Base-by-base conservation (phyloP, 2,888 invertebrate genomes). In the Agrochola lota region DNA sequence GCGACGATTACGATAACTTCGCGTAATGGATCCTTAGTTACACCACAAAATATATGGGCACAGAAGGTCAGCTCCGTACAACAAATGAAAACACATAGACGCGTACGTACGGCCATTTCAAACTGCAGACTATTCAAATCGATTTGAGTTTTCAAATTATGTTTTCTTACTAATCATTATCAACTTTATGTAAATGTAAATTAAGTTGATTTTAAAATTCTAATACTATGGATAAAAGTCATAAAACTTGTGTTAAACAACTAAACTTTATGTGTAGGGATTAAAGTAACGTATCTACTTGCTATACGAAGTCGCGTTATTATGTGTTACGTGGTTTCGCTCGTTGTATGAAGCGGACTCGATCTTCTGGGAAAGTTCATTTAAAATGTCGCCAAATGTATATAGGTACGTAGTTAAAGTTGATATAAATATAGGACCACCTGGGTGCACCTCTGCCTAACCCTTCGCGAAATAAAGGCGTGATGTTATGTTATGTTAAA, bases 1-100 rank as follows among this genome's bases (percentile, higher is more conserved):
- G 74, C 71, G 57, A 40, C 74, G 71, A 83, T 81, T 66, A 69
- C 68, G 62, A 77, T 74, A 77, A 84, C 69, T 84, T 71, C 57
- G 3, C 6, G 35, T 74, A 84, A 84, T 77, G 63, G 74, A 64
- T 77, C 57, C 57, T 62, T 23, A 35, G 49, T 20, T 66, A 55
- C 57, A 67, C 0, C 43, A 30, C 20, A 26, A 11, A 8, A 8
- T 6, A 66, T 15, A 2, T 20, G 8, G 20, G 8, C 30, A 17
- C n/a, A 74, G 26, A 52, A 74, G 23, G 0, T 17, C 9, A 1
- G 8, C 9, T 55, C 1, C 6, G 0, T 15, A 30, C 3, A 26
- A 26, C 9, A 8, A 30, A 23, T 7, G 9, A 46, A 12, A 71
- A 35, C 11, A 11, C 15, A 40, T 40, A 43, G 11, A 52, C 7